phyloP scores from a whole-genome alignment of 2,888 invertebrate genomes.

The Cheilosia soror region DNA sequence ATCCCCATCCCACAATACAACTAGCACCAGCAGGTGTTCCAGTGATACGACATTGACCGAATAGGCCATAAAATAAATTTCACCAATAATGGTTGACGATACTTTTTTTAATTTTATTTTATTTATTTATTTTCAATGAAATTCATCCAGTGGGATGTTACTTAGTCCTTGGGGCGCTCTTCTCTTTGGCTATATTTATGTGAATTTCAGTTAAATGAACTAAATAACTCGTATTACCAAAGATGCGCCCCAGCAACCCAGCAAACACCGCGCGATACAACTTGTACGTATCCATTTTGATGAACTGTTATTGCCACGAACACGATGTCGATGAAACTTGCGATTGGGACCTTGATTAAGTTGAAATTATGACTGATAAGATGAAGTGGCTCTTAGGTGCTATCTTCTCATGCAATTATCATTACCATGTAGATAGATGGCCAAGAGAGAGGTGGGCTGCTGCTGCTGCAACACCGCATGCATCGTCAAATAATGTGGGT shows the following conservation, averaged over 20 bases:
- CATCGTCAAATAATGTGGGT: conserved; percentile 6
- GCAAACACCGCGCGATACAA: not conserved
- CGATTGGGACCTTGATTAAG: conserved; percentile 65
- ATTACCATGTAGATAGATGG: conserved; percentile 40
- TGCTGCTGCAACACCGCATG: not conserved
- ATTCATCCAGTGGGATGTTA: conserved; percentile 11
- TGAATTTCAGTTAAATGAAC: conserved; percentile 56
- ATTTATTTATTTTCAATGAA: not conserved
- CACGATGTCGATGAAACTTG: conserved; percentile 56
- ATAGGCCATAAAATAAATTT: conserved; percentile 45
- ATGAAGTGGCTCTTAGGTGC: conserved; percentile 62
- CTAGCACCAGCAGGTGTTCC: conserved; percentile 44
- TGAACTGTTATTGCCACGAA: conserved; percentile 57
- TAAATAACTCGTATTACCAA: conserved; percentile 55
- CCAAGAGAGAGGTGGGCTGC: conserved; percentile 21
- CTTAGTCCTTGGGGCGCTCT: conserved; percentile 14
- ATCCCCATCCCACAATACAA: not conserved
- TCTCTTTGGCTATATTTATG: conserved; percentile 30
- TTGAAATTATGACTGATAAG: conserved; percentile 69
- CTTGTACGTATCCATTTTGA: conserved; percentile 20
- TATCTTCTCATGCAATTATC: conserved; percentile 60
- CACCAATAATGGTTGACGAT: conserved; percentile 26
- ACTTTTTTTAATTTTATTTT: not conserved
- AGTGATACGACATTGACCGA: not conserved
- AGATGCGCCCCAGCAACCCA: conserved; percentile 2